Evolutionary conservation across 2,113 vertebrate species (phyloP), one percentile per base, ranked within the genome.

Genomic region (Actenoides lindsayi): DNA sequence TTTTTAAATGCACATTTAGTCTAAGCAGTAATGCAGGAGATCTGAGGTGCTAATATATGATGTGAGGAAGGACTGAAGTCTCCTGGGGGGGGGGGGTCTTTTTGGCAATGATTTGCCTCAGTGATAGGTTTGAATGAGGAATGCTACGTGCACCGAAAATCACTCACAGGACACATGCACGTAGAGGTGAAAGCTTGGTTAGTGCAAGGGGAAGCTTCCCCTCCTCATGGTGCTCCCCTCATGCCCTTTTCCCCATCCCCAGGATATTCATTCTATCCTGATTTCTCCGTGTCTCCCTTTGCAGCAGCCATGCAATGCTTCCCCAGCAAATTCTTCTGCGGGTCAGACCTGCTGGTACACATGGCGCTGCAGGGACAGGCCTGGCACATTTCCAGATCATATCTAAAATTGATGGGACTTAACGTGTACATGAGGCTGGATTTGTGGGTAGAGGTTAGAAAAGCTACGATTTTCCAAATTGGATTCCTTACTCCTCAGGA

Each of bases 1-100:
- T 95, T 97, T 97, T 93, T 96, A 93, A 96, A 96, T 95, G 94
- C 95, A 96, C 95, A 96, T 97, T 95, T 89, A 96, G 87, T 93
- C 95, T 94, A 89, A 94, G 95, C 94, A 96, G 96, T 94, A 96
- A 92, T 96, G 95, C 94, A 95, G 92, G 96, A 96, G 95, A 92
- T 92, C 86, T 91, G 96, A 96, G 92, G 95, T 94, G 94, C 90
- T 97, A 96, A 96, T 97, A 92, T 97, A 96, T 97, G 96, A 96
- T 96, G 94, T 96, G 96, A 96, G 92, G 94, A 97, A 96, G 96
- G 94, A 96, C 96, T 97, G 90, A 96, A 96, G 95, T 89, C 94
- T 97, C 91, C 90, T 95, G 78, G 13, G 24, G 80, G 50, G 80
- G 50, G 65, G 79, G 83, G 35, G 93, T 80, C 93, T 96, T 96